phyloP scores from a whole-genome alignment of 2,797 vertebrate genomes.

The Carduelis carduelis region DNA sequence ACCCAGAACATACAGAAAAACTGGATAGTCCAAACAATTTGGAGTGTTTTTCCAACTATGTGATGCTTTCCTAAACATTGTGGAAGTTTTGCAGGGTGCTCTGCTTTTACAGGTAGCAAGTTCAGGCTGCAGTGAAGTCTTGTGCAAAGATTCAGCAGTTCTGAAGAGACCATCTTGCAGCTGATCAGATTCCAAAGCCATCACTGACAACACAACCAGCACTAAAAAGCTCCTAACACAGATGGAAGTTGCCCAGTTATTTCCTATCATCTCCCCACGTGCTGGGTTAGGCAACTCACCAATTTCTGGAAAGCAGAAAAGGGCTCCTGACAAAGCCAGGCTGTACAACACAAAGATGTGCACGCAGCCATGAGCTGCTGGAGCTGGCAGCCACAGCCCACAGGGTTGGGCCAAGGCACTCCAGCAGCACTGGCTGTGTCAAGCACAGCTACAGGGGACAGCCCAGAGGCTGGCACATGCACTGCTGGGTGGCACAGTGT shows the following conservation, averaged over 20 bases:
- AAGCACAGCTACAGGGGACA: background rate
- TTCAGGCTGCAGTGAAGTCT: background rate
- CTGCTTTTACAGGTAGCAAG: background rate
- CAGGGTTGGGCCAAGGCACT: fast-evolving
- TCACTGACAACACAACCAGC: background rate
- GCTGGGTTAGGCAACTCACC: background rate
- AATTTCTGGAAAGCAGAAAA: background rate
- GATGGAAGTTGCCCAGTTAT: background rate
- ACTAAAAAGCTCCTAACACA: background rate
- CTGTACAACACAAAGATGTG: background rate
- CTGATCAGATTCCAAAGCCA: background rate
- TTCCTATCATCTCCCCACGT: background rate
- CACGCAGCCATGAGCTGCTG: fast-evolving
- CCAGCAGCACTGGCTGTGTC: background rate
- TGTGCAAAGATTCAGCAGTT: background rate
- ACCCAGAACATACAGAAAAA: background rate
- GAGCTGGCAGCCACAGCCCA: background rate
- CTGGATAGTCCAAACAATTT: background rate
- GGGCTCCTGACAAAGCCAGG: background rate
- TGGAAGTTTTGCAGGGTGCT: background rate
- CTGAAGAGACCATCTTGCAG: background rate
- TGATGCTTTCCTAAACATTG: background rate
- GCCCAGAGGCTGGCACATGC: background rate
- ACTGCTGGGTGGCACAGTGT: background rate
- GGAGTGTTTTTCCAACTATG: background rate